Conservation (phyloP, 2,888 invertebrate species). For the Drepanosiphum platanoidis region DNA sequence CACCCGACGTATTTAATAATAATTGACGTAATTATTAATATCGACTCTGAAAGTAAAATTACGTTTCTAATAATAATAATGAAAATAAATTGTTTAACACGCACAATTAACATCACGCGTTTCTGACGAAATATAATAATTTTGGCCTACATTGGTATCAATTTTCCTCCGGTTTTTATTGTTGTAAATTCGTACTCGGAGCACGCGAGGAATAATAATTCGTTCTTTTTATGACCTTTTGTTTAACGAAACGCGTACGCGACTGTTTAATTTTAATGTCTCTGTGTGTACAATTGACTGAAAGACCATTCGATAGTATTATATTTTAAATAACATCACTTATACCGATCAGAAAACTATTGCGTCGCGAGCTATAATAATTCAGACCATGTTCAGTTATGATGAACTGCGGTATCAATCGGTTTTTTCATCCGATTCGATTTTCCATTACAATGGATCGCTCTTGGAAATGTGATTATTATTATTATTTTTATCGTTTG, state of each 20-base stretch:
- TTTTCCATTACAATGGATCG: not conserved
- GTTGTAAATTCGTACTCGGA: not conserved
- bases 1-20: not conserved
- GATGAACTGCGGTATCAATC: not conserved
- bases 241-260: no score
- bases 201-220: not conserved
- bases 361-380: no score
- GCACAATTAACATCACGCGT: slow-evolving; percentile 28
- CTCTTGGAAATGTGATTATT: not conserved
- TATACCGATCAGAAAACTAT: no score
- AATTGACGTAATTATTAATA: not conserved
- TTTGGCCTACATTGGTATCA: slow-evolving; percentile 31
- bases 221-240: no score
- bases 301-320: no score
- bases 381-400: not conserved
- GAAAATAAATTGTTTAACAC: not conserved
- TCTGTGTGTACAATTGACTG: no score
- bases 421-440: not conserved
- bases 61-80: not conserved
- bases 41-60: slow-evolving; percentile 15
- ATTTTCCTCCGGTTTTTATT: slow-evolving; percentile 25
- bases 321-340: no score
- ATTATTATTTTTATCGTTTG: not conserved
- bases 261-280: no score
- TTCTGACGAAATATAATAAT: slow-evolving; percentile 30